Base-by-base conservation (phyloP, 2,797 vertebrate species). In the Tenualosa ilisha region DNA sequence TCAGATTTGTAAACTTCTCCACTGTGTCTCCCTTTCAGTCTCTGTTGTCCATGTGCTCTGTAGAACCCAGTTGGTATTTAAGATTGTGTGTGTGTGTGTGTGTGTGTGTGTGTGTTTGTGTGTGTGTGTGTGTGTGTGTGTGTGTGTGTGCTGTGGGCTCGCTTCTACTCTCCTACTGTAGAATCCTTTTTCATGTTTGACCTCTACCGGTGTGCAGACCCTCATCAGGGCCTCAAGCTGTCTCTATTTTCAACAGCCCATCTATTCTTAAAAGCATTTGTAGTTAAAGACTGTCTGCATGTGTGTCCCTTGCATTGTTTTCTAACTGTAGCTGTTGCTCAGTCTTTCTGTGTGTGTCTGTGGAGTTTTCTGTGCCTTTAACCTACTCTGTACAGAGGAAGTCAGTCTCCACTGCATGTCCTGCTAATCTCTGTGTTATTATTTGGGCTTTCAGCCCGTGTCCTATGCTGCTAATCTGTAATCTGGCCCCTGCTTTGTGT, bases 401-500 rank as follows among this genome's bases (percentile, higher is more conserved):
- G 56, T 59, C 17, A 22, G 20, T 59, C 15, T 20, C 4, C 15
- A 13, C 15, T 20, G 53, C 53, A 56, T 56, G 56, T 0, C 56
- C 20, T 20, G 6, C 17, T 22, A 59, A 59, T 20, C 56, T 59
- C 3, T 59, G 56, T 59, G 20, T 59, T 31, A 59, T 22, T 59
- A 59, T 59, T 59, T 59, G 20, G 56, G 56, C 56, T 59, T n/a
- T n/a, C 4, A 6, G 56, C 20, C 20, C 46, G 54, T 12, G 24
- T 68, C n/a, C 6, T 75, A 3, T 40, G 37, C 37, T 20, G 31
- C 20, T 17, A 3, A 15, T 40, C 68, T 75, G 31, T 75, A 75
- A 40, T 40, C 37, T 31, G 17, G 37, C 81, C 82, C 89, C 88
- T 91, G 91, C 90, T 91, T 91, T 89, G 84, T 85, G 87, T 91